Conservation (phyloP, 2,797 vertebrate species). For the Diceros bicornis region DNA sequence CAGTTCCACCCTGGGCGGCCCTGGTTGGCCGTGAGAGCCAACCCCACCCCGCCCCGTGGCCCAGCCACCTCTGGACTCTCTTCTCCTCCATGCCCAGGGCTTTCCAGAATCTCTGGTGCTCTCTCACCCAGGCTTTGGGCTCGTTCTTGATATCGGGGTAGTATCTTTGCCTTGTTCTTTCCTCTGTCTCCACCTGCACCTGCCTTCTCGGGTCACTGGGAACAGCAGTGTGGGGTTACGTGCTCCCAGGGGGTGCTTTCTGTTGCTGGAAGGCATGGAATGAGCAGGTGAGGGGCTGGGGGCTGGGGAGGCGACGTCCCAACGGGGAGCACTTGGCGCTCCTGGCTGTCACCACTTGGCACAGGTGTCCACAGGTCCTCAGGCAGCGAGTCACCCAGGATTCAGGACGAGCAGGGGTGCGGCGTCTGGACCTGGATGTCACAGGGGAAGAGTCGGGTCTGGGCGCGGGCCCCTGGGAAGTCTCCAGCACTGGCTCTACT, state of each 20-base stretch:
- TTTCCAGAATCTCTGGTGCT: neutral
- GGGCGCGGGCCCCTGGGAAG: neutral
- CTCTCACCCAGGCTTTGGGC: neutral
- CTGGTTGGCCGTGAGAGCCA: accelerated
- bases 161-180: neutral
- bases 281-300: neutral
- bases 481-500: neutral
- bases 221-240: neutral
- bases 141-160: neutral
- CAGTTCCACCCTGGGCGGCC: neutral
- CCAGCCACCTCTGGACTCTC: too few species aligned
- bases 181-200: neutral
- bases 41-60: neutral
- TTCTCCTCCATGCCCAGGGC: too few species aligned
- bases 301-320: too few species aligned
- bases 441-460: neutral
- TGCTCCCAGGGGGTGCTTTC: neutral
- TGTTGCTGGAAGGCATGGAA: neutral
- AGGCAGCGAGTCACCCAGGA: neutral
- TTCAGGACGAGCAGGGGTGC: neutral
- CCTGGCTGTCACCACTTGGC: neutral
- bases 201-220: neutral
- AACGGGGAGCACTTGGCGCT: neutral
- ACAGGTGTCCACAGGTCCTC: neutral
- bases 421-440: neutral